Base-by-base conservation (phyloP, 1,140 invertebrate genomes). In the Atta cephalotes region DNA sequence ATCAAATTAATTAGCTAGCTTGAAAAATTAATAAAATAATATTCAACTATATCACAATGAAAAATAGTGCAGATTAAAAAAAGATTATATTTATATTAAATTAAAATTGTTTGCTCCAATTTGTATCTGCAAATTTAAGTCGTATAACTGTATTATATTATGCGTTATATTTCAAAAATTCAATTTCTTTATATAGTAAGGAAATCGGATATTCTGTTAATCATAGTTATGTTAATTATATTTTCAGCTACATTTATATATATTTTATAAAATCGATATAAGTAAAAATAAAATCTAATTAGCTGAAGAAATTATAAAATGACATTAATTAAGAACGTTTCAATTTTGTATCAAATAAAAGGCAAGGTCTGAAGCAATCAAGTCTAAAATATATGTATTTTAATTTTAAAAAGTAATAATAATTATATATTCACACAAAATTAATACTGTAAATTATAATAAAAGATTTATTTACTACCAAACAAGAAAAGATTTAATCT, bases 241-340 rank as follows among this genome's bases (percentile, higher is more conserved):
- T 72, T 72, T 72, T 31, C 5, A 31, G 10, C n/a, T 56, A n/a
- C 35, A 35, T 74, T 53, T 74, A 35, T 6, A 35, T 6, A 51
- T n/a, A 72, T 28, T 53, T 51, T 31, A 31, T 71, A 35, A 74
- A 53, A 58, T 9, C 2, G 9, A 31, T 3, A 31, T 31, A 31
- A 3, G 2, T 56, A 56, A n/a, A 56, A 2, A 14, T 14, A 21
- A 56, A 35, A 56, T 74, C 49, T 18, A 72, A 25, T 58, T 74
- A 12, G 49, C 12, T 6, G 25, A 72, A 51, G 70, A 74, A 74
- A 74, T 2, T 53, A 53, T 53, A 28, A 18, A 72, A 72, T n/a
- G n/a, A 3, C n/a, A 25, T 56, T 74, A 10, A 56, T 53, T 56
- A 35, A 74, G 4, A 74, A 56, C 31, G n/a, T 5, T 31, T 18